These are phyloP conservation scores for Triplophysa dalaica DNA, from an alignment of 2,113 vertebrate genomes.

Conservation along the genomic window DNA sequence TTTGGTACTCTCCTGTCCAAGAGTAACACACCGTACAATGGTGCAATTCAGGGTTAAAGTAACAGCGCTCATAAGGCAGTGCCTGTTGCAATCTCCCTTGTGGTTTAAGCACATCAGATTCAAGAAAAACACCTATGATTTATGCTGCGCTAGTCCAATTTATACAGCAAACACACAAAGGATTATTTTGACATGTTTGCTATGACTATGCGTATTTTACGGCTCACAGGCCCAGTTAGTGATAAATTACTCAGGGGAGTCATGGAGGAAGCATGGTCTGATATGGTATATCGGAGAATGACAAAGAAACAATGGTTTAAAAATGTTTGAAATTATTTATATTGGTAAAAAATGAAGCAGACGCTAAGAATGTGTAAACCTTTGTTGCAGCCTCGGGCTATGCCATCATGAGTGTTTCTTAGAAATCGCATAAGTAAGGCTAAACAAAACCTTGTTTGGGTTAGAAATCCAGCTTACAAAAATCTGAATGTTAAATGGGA, in stretches of 20 bases:
- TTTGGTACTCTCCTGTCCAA: slow-evolving; percentile 49
- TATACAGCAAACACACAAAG: slow-evolving; percentile 32
- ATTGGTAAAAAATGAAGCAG: not conserved
- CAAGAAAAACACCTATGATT: slow-evolving; percentile 47
- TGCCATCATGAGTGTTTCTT: not conserved
- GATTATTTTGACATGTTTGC: slow-evolving; percentile 10
- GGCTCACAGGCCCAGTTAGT: not conserved
- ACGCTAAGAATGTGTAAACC: not conserved
- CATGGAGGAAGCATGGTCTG: not conserved
- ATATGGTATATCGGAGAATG: not conserved
- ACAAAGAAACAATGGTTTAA: slow-evolving; percentile 18
- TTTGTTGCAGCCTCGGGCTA: not conserved
- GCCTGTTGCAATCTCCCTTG: slow-evolving; percentile 45
- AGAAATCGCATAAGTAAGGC: not conserved
- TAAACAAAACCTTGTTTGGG: slow-evolving; percentile 18
- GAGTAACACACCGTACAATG: slow-evolving; percentile 54
- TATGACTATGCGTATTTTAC: not conserved
- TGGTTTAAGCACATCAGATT: slow-evolving; percentile 47
- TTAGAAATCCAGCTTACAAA: slow-evolving; percentile 14
- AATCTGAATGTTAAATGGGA: not conserved
- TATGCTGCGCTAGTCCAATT: slow-evolving; percentile 26
- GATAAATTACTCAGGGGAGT: not conserved
- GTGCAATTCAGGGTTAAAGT: slow-evolving; percentile 50
- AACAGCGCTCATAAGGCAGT: slow-evolving; percentile 36
- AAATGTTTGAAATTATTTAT: not conserved